phyloP scores from a whole-genome alignment of 2,113 vertebrate species.

The Mirza zaza region DNA sequence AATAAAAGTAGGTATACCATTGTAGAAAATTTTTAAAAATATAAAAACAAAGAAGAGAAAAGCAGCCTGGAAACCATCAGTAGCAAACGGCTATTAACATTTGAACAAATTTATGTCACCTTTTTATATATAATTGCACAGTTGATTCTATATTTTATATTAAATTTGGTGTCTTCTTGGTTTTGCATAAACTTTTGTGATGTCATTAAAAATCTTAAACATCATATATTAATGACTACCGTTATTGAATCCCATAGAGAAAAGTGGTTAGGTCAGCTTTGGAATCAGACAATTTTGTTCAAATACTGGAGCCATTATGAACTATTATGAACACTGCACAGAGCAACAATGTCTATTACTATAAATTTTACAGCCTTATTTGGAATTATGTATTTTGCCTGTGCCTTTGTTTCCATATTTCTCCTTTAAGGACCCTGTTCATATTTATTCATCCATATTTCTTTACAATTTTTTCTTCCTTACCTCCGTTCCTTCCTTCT shows the following conservation, averaged over 20 bases:
- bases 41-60: background rate
- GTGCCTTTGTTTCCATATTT: background rate
- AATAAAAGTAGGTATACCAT: background rate
- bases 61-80: background rate
- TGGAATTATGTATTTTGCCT: background rate
- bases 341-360: background rate
- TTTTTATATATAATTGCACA: background rate
- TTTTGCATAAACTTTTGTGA: background rate
- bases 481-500: background rate
- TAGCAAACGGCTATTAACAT: background rate
- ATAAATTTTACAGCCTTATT: background rate
- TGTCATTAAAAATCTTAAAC: background rate
- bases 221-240: background rate
- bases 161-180: background rate
- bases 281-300: background rate
- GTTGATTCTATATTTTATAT: background rate
- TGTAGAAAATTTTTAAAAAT: background rate
- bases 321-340: background rate
- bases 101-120: background rate
- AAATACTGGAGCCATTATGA: background rate
- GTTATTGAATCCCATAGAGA: background rate
- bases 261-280: background rate
- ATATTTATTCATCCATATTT: background rate
- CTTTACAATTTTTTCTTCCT: background rate
- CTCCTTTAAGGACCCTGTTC: background rate